These are phyloP conservation scores for Axis porcinus DNA, from an alignment of 2,113 vertebrate species.

Conservation along the genomic window DNA sequence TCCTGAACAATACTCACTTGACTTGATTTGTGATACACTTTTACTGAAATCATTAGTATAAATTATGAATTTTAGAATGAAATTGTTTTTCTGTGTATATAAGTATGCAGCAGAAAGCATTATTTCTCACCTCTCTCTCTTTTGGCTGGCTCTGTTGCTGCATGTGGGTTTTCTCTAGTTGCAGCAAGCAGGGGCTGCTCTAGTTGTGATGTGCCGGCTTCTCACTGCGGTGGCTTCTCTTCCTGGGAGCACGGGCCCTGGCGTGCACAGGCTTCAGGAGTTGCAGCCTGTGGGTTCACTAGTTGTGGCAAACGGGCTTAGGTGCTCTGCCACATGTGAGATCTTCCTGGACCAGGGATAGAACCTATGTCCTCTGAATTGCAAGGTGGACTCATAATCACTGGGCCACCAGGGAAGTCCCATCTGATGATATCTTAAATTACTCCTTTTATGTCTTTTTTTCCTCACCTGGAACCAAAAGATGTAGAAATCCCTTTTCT, in stretches of 20 bases:
- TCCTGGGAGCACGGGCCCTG: background rate
- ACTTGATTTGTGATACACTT: background rate
- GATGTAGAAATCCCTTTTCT: background rate
- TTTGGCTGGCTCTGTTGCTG: background rate
- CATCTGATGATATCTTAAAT: background rate
- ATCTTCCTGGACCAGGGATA: background rate
- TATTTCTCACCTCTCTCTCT: background rate
- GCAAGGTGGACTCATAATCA: background rate
- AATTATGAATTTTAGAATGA: background rate
- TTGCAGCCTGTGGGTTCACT: background rate
- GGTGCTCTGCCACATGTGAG: background rate
- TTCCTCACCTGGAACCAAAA: background rate
- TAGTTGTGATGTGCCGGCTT: background rate
- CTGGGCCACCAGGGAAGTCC: background rate
- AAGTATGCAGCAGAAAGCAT: background rate
- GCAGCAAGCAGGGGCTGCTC: background rate
- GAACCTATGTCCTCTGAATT: background rate
- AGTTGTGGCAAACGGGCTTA: background rate
- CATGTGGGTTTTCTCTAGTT: background rate
- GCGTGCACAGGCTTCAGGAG: background rate
- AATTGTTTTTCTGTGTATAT: background rate
- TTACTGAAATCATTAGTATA: background rate
- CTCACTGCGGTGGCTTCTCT: background rate
- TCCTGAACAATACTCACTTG: background rate
- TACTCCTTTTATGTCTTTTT: background rate